These are phyloP conservation scores for Champsocephalus gunnari DNA, from an alignment of 2,797 vertebrate species.

Conservation along the genomic window DNA sequence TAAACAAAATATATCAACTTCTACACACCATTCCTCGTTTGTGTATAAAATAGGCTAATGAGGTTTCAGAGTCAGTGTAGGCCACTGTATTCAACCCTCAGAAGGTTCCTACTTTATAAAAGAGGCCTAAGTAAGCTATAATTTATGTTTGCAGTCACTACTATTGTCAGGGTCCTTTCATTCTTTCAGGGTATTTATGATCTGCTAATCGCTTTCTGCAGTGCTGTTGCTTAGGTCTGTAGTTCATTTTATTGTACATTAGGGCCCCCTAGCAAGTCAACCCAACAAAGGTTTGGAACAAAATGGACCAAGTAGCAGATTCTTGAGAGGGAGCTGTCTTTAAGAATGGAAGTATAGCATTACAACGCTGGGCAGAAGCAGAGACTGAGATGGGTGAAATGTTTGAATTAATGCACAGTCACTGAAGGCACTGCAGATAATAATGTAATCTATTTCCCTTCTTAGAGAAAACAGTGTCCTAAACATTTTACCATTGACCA, in stretches of 20 bases:
- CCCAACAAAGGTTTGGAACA: constrained; percentile 16
- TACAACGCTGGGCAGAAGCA: background rate
- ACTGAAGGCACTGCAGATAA: constrained; percentile 9
- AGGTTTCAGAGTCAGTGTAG: background rate
- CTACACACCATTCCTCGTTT: background rate
- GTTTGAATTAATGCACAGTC: constrained; percentile 26
- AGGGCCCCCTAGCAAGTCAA: constrained; percentile 19
- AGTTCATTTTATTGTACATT: constrained; percentile 27
- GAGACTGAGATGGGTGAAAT: background rate
- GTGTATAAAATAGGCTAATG: background rate
- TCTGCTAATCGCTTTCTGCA: constrained; percentile 18
- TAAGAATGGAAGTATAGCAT: background rate
- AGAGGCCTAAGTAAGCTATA: background rate
- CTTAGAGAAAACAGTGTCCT: background rate
- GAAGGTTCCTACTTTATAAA: background rate
- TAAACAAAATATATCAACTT: background rate
- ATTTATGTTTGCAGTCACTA: constrained; percentile 6
- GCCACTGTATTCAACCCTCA: background rate
- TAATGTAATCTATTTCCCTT: background rate
- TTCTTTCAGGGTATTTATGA: constrained; percentile 46
- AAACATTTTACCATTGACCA: background rate
- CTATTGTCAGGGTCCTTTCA: constrained; percentile 1
- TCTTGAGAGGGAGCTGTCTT: background rate
- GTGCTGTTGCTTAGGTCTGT: background rate
- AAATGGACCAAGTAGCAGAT: constrained; percentile 20